These are phyloP conservation scores for Saiga tatarica DNA, from an alignment of 2,113 vertebrate genomes.

Conservation along the genomic window DNA sequence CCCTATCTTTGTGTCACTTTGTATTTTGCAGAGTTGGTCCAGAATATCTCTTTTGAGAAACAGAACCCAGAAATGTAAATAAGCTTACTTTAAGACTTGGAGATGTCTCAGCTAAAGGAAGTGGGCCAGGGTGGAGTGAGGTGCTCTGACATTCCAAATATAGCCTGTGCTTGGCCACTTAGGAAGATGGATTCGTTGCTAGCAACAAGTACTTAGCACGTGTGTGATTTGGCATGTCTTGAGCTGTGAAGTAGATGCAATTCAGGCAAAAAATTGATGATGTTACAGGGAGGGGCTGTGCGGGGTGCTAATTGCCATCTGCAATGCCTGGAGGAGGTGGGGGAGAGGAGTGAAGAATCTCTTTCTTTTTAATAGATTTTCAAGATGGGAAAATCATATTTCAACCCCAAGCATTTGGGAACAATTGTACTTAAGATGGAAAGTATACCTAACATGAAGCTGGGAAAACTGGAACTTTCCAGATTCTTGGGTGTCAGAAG, in stretches of 20 bases:
- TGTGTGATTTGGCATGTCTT: conserved; percentile 79
- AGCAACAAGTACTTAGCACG: conserved; percentile 81
- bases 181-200: conserved; percentile 77
- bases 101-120: conserved; percentile 72
- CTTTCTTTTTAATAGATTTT: conserved; percentile 73
- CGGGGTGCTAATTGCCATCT: conserved; percentile 81
- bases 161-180: conserved; percentile 75
- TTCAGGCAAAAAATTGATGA: conserved; percentile 77
- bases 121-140: conserved; percentile 78
- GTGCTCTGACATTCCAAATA: conserved; percentile 79
- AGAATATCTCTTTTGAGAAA: background rate
- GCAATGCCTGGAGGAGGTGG: conserved; percentile 63
- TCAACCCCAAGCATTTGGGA: conserved; percentile 69
- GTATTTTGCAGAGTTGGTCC: background rate
- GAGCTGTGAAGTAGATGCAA: conserved; percentile 79
- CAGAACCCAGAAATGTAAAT: background rate
- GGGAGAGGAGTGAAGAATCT: background rate
- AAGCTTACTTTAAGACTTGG: conserved; percentile 38
- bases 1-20: background rate
- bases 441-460: background rate
- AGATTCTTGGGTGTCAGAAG: background rate
- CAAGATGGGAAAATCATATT: conserved; percentile 73
- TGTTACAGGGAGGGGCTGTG: conserved; percentile 75
- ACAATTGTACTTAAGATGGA: conserved; percentile 43
- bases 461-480: background rate